These are phyloP conservation scores for Aricia agestis DNA, from an alignment of 1,140 invertebrate genomes.

Conservation along the genomic window DNA sequence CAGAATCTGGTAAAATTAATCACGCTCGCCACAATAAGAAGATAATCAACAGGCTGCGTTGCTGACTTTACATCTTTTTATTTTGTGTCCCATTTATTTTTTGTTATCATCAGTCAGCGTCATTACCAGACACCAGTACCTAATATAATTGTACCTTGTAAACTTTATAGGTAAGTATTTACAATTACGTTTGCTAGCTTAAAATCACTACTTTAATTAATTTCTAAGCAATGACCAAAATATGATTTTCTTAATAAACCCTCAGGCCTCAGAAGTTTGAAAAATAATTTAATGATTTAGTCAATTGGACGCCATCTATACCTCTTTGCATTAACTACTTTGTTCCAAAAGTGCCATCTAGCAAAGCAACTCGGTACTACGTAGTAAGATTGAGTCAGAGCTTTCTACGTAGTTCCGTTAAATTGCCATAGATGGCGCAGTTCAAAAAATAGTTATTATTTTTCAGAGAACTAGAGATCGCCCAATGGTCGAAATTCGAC, in stretches of 20 bases:
- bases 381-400: background rate
- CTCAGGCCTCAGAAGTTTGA: no score
- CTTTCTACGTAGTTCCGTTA: background rate
- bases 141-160: background rate
- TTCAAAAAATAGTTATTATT: background rate
- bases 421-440: background rate
- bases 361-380: background rate
- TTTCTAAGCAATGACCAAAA: no score
- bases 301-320: background rate
- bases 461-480: no score
- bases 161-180: background rate
- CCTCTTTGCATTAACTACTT: background rate
- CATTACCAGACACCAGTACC: background rate
- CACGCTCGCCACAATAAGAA: conserved; percentile 9
- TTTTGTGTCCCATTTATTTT: conserved; percentile 1
- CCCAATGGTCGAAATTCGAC: no score
- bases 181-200: no score
- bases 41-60: conserved; percentile 8
- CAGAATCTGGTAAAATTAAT: conserved; percentile 14
- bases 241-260: no score
- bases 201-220: no score
- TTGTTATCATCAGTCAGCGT: background rate
- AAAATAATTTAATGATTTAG: background rate
- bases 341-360: background rate
- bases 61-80: background rate